These are phyloP conservation scores for Brienomyrus brachyistius DNA, from an alignment of 2,113 vertebrate species.

Conservation along the genomic window DNA sequence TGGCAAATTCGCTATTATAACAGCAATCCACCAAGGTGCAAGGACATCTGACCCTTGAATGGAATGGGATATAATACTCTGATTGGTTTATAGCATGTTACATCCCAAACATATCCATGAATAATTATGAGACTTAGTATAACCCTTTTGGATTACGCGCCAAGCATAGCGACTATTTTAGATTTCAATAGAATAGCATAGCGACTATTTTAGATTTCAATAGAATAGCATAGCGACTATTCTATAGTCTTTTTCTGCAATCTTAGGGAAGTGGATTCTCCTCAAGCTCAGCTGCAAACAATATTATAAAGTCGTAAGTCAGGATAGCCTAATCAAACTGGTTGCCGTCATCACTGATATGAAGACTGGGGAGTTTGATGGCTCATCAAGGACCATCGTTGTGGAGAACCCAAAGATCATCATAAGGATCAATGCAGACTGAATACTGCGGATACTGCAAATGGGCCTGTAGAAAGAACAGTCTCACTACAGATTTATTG, in stretches of 20 bases:
- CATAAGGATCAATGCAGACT: not conserved
- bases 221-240: not conserved
- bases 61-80: not conserved
- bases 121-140: not conserved
- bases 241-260: not conserved
- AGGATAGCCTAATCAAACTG: not conserved
- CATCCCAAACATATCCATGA: not conserved
- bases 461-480: not conserved
- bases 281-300: constrained; percentile 62
- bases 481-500: not conserved
- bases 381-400: not conserved
- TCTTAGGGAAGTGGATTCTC: constrained; percentile 58
- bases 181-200: not conserved
- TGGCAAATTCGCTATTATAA: not conserved
- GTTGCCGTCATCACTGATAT: not conserved
- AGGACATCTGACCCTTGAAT: not conserved
- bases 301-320: constrained; percentile 40
- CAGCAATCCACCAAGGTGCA: not conserved
- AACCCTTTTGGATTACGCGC: not conserved
- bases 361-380: not conserved
- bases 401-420: not conserved
- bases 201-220: not conserved
- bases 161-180: not conserved
- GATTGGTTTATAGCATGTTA: not conserved
- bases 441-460: not conserved